Percentiles rank a stretch among this genome's conserved stretches.
phyloP scores from a whole-genome alignment of 2,113 vertebrate species.

The Bambusicola thoracicus region DNA sequence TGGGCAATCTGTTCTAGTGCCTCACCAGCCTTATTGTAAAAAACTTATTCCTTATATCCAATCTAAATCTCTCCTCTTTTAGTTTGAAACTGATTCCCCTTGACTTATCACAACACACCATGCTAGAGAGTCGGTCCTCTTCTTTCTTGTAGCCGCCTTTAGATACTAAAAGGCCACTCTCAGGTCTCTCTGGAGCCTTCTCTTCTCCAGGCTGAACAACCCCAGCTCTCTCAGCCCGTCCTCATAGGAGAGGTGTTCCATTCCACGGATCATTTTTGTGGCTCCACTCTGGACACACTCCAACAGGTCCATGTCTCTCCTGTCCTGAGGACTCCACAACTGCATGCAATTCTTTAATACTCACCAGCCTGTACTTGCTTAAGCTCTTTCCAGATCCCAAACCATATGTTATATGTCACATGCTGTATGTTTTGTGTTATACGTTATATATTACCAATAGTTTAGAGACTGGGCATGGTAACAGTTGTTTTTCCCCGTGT shows the following conservation, averaged over 20 bases:
- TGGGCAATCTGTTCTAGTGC: no score
- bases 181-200: no score
- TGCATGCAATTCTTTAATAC: not conserved
- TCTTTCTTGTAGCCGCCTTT: no score
- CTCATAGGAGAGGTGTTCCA: not conserved
- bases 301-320: not conserved
- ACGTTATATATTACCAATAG: not conserved
- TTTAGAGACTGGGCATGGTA: not conserved
- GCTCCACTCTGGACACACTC: not conserved
- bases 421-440: not conserved
- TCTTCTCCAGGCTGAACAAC: no score
- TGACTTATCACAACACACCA: no score
- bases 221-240: no score
- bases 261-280: not conserved
- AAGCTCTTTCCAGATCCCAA: not conserved
- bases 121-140: no score
- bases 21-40: no score
- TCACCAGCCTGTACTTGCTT: not conserved
- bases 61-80: no score
- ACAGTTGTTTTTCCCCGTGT: not conserved
- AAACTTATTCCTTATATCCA: no score
- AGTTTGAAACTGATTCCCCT: no score
- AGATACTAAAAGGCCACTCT: no score
- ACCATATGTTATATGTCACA: not conserved
- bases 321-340: not conserved